These are phyloP conservation scores for Anguilla anguilla DNA, from an alignment of 2,797 vertebrate species.

Conservation along the genomic window DNA sequence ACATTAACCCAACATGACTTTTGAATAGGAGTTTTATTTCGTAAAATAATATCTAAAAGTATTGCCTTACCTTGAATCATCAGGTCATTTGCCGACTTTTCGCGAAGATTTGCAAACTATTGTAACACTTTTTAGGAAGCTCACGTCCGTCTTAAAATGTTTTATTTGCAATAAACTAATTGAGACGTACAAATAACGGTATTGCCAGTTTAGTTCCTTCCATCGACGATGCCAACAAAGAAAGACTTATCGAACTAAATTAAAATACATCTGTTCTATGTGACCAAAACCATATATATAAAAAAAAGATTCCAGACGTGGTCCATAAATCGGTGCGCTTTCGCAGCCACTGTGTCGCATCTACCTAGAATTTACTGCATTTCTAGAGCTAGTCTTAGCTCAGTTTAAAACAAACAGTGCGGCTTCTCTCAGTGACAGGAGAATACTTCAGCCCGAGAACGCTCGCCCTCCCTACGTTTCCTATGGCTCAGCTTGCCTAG, in stretches of 20 bases:
- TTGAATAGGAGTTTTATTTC: neutral
- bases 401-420: neutral
- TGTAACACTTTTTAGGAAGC: neutral
- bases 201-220: neutral
- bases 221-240: neutral
- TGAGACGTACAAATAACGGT: neutral
- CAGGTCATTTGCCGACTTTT: slow-evolving; percentile 4
- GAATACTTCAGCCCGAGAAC: neutral
- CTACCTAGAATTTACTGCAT: neutral
- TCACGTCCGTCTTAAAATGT: neutral
- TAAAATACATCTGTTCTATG: neutral
- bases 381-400: neutral
- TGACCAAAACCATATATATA: neutral
- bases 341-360: neutral
- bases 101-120: neutral
- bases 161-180: neutral
- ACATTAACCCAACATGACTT: too few species aligned
- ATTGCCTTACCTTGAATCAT: slow-evolving; percentile 11
- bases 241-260: neutral
- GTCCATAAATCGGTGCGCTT: neutral
- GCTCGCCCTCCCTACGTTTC: neutral
- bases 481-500: neutral
- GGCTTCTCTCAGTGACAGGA: neutral
- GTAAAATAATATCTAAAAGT: neutral
- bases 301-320: neutral